Evolutionary conservation across 2,113 vertebrate species (phyloP).

Genomic region (Apodemus sylvaticus): DNA sequence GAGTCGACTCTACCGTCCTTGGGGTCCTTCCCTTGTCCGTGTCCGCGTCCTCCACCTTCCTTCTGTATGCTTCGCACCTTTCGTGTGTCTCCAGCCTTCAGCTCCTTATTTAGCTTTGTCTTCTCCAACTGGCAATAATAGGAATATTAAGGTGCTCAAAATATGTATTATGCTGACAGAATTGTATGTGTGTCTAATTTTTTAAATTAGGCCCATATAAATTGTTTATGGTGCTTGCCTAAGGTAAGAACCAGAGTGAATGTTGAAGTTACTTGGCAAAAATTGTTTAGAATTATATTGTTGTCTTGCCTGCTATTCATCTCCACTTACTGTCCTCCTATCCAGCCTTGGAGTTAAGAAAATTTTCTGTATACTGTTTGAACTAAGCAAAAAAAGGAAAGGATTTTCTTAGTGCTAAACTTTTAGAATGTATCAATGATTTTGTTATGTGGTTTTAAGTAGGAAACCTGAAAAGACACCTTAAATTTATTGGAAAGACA

Average conservation of each 20-base stretch:
- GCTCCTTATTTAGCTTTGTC: not conserved
- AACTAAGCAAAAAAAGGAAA: not conserved
- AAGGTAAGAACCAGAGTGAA: conserved; percentile 13
- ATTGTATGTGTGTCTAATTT: not conserved
- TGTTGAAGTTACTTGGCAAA: not conserved
- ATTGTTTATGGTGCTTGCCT: not conserved
- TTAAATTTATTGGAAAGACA: conserved; percentile 22
- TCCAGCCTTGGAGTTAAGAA: conserved; percentile 13
- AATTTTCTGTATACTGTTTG: not conserved
- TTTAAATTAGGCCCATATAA: conserved; percentile 52
- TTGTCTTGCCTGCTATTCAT: not conserved
- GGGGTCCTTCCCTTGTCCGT: not conserved
- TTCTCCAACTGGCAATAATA: not conserved
- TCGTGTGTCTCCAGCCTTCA: not conserved
- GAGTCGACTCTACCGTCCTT: not conserved
- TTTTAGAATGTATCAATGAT: conserved; percentile 27
- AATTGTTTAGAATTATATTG: not conserved
- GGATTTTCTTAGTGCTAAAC: conserved; percentile 8
- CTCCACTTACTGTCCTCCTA: fast-evolving
- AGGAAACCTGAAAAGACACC: not conserved
- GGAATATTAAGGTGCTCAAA: conserved; percentile 26
- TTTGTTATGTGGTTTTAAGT: conserved; percentile 7
- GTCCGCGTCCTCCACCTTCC: not conserved
- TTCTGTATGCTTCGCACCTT: not conserved
- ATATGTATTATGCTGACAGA: not conserved